Conservation (phyloP, 35 echinoderm and acorn worm species). For the Ophiothrix spiculata region DNA sequence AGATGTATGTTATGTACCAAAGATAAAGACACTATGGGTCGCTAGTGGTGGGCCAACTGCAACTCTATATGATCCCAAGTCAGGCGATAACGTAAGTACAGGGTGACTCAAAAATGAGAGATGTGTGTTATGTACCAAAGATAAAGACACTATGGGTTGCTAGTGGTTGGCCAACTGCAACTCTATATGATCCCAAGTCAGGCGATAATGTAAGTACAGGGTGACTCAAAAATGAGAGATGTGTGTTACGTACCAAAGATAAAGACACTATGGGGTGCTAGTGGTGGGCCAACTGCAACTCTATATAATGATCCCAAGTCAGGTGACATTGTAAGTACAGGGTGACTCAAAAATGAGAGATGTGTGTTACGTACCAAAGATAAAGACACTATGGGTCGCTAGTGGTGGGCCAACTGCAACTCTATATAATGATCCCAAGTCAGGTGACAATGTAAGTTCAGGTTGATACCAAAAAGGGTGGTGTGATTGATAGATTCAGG, state of each 20-base stretch:
- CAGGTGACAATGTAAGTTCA: slow-evolving; percentile 94
- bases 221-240: background rate
- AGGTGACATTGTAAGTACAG: slow-evolving; percentile 93
- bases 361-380: slow-evolving; percentile 86
- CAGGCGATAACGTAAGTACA: slow-evolving; percentile 94
- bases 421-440: slow-evolving; percentile 93
- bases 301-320: slow-evolving; percentile 95
- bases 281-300: slow-evolving; percentile 53
- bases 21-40: slow-evolving; percentile 94
- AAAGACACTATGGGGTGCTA: slow-evolving; percentile 56
- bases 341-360: too few relatives aligned
- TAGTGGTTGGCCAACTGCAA: slow-evolving; percentile 31
- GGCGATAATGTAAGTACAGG: background rate
- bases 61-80: slow-evolving; percentile 87
- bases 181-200: slow-evolving; percentile 47
- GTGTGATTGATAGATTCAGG: too few relatives aligned
- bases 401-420: slow-evolving; percentile 59
- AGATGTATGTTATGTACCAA: slow-evolving; percentile 82
- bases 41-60: slow-evolving; percentile 67
- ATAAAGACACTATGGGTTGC: background rate
- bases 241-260: background rate
- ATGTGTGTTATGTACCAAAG: background rate
- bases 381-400: slow-evolving; percentile 92
- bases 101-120: too few relatives aligned
- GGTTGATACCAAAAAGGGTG: too few relatives aligned